A percentile compares a stretch with the other conserved stretches of the same genome.
Conservation (phyloP, 2,797 vertebrate species). For the Gallirallus australis region DNA sequence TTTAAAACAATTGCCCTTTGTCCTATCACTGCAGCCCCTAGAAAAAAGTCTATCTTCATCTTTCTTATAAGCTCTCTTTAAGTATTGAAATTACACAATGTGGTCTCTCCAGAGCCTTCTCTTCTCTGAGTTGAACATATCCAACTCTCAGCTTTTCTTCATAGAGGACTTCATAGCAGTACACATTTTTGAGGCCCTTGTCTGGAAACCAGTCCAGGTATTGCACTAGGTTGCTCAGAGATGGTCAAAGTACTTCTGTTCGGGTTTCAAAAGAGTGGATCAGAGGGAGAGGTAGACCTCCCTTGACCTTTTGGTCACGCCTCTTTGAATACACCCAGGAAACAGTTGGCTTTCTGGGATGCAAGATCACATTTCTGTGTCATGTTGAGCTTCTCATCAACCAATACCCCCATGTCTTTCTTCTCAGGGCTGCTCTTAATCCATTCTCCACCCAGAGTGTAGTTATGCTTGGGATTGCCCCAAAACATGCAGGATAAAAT, state of each 20-base stretch:
- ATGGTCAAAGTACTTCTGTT: fast-evolving
- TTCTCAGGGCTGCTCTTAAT: background rate
- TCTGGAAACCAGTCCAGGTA: background rate
- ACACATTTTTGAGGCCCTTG: fast-evolving
- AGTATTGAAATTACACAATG: background rate
- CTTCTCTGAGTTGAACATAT: background rate
- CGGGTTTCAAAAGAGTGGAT: fast-evolving
- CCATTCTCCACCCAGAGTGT: background rate
- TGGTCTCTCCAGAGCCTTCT: fast-evolving
- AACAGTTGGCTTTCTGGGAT: background rate
- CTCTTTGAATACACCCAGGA: background rate
- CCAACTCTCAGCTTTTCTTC: background rate
- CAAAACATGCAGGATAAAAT: background rate
- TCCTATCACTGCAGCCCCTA: background rate
- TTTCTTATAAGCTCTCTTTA: background rate
- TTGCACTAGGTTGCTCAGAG: background rate
- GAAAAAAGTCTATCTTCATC: background rate
- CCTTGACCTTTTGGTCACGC: fast-evolving
- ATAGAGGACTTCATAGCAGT: too few species aligned
- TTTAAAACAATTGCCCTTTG: background rate
- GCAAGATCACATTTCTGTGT: fast-evolving
- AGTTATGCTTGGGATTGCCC: background rate
- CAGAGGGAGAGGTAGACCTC: background rate
- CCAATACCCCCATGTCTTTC: background rate
- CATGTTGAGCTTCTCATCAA: background rate